phyloP scores from a whole-genome alignment of 2,888 invertebrate species.

The Caenorhabditis sp. region DNA sequence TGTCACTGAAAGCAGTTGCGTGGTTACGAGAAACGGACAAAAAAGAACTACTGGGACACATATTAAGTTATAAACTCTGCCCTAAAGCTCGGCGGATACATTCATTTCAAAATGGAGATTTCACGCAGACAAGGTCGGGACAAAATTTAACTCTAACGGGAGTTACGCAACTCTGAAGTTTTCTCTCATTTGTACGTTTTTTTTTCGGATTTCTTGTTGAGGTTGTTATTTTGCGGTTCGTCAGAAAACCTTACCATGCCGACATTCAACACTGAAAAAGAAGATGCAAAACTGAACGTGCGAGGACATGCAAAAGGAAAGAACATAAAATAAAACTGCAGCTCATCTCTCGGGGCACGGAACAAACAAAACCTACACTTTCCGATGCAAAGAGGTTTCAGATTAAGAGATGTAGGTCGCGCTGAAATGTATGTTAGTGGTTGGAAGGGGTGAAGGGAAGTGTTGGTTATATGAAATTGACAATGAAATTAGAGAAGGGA shows the following conservation, averaged over 20 bases:
- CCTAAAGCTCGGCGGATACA: slow-evolving; percentile 38
- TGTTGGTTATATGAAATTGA: slow-evolving; percentile 1
- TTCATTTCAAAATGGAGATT: slow-evolving; percentile 11
- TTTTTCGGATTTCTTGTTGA: background rate
- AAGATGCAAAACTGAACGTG: slow-evolving; percentile 43
- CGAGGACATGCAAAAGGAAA: slow-evolving; percentile 52
- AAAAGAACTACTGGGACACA: slow-evolving; percentile 33
- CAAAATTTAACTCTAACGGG: slow-evolving; percentile 29
- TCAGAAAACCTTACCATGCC: slow-evolving; percentile 18
- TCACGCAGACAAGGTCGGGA: slow-evolving; percentile 49
- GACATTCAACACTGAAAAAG: slow-evolving; percentile 35
- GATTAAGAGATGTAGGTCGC: slow-evolving; percentile 97
- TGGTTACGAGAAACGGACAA: background rate
- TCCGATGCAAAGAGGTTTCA: slow-evolving; percentile 82
- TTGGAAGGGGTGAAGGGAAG: slow-evolving; percentile 34
- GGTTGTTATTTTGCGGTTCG: background rate
- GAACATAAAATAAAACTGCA: slow-evolving; percentile 44
- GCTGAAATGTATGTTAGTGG: slow-evolving; percentile 84
- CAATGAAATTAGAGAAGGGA: slow-evolving; percentile 3
- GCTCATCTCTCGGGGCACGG: slow-evolving; percentile 41
- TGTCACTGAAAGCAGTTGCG: slow-evolving; percentile 61
- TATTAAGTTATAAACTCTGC: slow-evolving; percentile 22
- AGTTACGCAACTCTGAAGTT: slow-evolving; percentile 9
- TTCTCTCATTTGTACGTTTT: background rate
- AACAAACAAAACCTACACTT: slow-evolving; percentile 71